Evolutionary conservation across 2,888 invertebrate species (phyloP), one percentile per base, ranked within the genome.

Genomic region (Ichneumoninae sp.): DNA sequence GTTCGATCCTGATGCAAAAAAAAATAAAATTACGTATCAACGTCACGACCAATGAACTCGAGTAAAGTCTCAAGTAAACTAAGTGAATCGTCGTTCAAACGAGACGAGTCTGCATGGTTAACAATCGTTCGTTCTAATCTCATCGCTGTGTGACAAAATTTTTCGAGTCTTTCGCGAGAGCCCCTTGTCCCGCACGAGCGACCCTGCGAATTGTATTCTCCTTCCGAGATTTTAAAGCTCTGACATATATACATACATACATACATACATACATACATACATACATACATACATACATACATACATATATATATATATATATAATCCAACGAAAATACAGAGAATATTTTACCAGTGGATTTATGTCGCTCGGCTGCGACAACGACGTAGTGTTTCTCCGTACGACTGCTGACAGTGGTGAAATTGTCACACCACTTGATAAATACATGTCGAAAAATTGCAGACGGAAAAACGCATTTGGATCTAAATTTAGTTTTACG

Each of bases 401-500:
- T 30, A 13, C 71, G 16, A 57, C 54, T 36, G 60, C 63, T 74
- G 50, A 30, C 74, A 65, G 74, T 74, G 30, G 63, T 63, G 63
- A 74, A 65, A 26, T 74, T 74, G 47, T 47, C 22, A 16, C 30
- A 16, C n/a, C n/a, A 33, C 63, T 30, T 7, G 33, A 63, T 30
- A 30, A 5, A 30, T 63, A 63, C 30, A 26, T n/a, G 57, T 78
- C 22, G 79, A 60, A 66, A 80, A 80, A 80, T 81, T 81, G 81
- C 81, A 76, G 81, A 81, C 81, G 81, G 71, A 30, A 81, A 77
- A 83, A 81, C 76, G 66, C 81, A 81, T 83, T 83, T 69, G 73
- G 60, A 71, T 83, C 83, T 83, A 83, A 83, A 83, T 77, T 83
- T 83, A 83, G 73, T 81, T 83, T 36, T 47, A 80, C 54, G 52